These are phyloP conservation scores for Trilocha varians DNA, from an alignment of 2,888 invertebrate genomes.

Conservation along the genomic window DNA sequence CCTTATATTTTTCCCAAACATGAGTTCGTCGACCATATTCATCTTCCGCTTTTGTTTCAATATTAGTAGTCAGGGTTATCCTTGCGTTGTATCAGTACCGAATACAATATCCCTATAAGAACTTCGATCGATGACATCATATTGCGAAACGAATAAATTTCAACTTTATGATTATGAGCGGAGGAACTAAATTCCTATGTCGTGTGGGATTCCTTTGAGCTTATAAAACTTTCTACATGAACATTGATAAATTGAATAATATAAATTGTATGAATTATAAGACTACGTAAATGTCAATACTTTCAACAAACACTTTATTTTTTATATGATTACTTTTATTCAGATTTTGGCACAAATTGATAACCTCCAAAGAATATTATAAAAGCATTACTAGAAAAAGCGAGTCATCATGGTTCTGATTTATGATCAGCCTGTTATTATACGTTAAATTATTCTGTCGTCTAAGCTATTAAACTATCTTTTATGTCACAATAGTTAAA, in stretches of 20 bases:
- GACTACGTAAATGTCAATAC: no score
- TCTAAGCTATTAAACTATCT: not conserved
- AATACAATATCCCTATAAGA: not conserved
- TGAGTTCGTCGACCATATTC: constrained; percentile 26
- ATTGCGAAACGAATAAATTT: constrained; percentile 5
- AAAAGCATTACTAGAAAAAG: not conserved
- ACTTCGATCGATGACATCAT: not conserved
- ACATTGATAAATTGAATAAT: no score
- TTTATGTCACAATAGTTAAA: not conserved
- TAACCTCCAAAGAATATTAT: constrained; percentile 3
- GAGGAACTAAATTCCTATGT: no score
- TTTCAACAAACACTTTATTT: no score
- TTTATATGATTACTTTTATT: no score
- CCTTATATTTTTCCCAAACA: constrained; percentile 43
- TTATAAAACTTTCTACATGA: no score
- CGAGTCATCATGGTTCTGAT: not conserved
- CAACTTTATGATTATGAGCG: no score
- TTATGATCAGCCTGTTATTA: not conserved
- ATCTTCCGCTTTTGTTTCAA: constrained; percentile 24
- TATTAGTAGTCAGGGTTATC: not conserved
- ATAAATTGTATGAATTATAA: no score
- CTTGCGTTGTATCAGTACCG: not conserved
- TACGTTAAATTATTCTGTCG: not conserved
- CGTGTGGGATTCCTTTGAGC: no score
- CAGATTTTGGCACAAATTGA: not conserved